Conservation (phyloP, 2,113 vertebrate genomes). For the Gracilinanus agilis region DNA sequence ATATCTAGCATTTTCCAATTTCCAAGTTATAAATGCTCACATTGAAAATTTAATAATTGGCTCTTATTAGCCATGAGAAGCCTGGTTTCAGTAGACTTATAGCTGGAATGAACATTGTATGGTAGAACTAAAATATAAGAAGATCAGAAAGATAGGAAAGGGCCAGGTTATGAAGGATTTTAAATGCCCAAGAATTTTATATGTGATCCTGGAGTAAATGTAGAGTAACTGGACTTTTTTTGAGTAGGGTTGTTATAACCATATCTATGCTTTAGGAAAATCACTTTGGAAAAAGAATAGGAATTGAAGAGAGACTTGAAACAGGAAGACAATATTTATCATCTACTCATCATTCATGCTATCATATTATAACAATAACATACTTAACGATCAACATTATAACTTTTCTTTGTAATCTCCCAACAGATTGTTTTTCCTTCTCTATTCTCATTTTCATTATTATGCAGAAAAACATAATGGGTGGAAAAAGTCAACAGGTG, state of each 20-base stretch:
- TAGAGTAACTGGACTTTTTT: background rate
- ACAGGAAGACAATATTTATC: background rate
- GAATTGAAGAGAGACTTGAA: background rate
- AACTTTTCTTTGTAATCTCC: conserved; percentile 7
- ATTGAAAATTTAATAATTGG: background rate
- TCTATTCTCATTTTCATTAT: background rate
- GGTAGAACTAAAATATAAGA: background rate
- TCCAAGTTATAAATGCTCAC: background rate
- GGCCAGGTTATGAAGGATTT: background rate
- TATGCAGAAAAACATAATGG: background rate
- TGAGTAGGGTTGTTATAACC: background rate
- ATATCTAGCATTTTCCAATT: background rate
- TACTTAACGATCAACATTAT: background rate
- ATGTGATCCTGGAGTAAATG: background rate
- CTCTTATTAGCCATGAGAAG: background rate
- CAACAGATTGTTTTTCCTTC: background rate
- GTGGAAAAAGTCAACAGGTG: background rate
- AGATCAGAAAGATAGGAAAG: background rate
- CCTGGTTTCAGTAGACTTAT: background rate
- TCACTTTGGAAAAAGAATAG: background rate
- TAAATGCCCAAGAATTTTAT: background rate
- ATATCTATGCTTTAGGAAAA: background rate
- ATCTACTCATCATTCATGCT: background rate
- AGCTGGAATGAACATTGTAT: background rate
- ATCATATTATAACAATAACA: background rate